Conservation (phyloP, 2,888 invertebrate genomes). For the Drosophila diplacantha region DNA sequence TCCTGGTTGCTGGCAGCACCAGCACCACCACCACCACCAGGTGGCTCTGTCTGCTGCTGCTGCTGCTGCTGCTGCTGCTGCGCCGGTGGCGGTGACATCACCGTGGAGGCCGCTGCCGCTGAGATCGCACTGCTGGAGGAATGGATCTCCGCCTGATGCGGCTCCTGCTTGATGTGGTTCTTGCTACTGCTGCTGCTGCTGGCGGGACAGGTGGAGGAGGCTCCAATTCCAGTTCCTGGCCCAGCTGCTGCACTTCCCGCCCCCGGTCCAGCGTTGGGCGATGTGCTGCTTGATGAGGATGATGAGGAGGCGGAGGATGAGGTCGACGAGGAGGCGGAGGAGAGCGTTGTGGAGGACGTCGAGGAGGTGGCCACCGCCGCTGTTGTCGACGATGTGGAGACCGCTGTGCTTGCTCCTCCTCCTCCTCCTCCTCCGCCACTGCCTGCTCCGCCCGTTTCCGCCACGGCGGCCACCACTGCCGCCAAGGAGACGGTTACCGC, state of each 20-base stretch:
- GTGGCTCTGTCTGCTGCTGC: conserved; percentile 42
- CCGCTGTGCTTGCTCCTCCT: conserved; percentile 22
- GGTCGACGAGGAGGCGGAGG: conserved; percentile 16
- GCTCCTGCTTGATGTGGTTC: conserved; percentile 58
- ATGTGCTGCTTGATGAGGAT: conserved; percentile 25
- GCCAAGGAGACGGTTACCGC: conserved; percentile 33
- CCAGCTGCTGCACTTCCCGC: not conserved
- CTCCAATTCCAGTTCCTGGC: not conserved
- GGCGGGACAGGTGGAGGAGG: conserved; percentile 28
- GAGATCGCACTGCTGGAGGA: conserved; percentile 71
- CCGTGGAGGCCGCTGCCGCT: conserved; percentile 69
- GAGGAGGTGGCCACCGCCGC: conserved; percentile 36
- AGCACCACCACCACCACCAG: not conserved
- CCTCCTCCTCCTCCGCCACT: not conserved
- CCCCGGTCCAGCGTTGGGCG: conserved; percentile 16
- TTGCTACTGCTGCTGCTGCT: conserved; percentile 21
- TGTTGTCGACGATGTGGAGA: conserved; percentile 35
- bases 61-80: conserved; percentile 50
- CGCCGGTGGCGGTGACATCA: conserved; percentile 74
- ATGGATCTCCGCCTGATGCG: conserved; percentile 71
- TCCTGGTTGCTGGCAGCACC: conserved; percentile 2
- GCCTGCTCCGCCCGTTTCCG: conserved; percentile 13
- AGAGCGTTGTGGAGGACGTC: conserved; percentile 34
- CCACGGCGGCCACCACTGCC: conserved; percentile 33
- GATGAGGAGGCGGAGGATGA: conserved; percentile 11